Conservation (phyloP, 2,113 vertebrate genomes). For the Mus spicilegus region DNA sequence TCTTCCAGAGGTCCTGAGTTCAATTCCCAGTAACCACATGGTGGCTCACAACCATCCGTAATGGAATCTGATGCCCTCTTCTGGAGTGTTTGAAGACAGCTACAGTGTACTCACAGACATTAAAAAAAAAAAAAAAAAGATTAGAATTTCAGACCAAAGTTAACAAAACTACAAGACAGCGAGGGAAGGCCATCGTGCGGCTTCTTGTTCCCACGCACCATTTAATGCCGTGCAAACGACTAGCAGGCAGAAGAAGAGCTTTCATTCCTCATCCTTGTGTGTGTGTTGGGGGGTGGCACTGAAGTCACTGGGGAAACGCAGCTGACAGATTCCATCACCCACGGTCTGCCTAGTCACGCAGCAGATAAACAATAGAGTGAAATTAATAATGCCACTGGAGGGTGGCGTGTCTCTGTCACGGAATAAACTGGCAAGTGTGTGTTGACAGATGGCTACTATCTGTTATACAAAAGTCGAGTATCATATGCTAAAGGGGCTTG, state of each 20-base stretch:
- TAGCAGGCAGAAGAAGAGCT: neutral
- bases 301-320: neutral
- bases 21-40: too few species aligned
- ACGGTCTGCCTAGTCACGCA: neutral
- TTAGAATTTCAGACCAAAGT: slow-evolving; percentile 69
- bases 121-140: slow-evolving; percentile 33
- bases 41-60: too few species aligned
- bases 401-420: neutral
- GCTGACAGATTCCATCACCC: neutral
- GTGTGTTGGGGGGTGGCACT: neutral
- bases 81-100: too few species aligned
- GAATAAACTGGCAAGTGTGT: slow-evolving; percentile 29
- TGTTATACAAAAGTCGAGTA: neutral
- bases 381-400: neutral
- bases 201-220: neutral
- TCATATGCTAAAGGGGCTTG: neutral
- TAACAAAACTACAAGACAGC: slow-evolving; percentile 4
- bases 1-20: too few species aligned
- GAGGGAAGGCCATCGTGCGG: neutral
- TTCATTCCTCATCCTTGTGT: neutral
- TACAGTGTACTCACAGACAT: too few species aligned
- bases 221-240: neutral
- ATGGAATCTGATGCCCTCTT: too few species aligned
- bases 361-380: slow-evolving; percentile 48
- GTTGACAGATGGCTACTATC: neutral